Conservation (phyloP, 92 coral and sea anemone genomes). For the Umimayanthus kanabou region DNA sequence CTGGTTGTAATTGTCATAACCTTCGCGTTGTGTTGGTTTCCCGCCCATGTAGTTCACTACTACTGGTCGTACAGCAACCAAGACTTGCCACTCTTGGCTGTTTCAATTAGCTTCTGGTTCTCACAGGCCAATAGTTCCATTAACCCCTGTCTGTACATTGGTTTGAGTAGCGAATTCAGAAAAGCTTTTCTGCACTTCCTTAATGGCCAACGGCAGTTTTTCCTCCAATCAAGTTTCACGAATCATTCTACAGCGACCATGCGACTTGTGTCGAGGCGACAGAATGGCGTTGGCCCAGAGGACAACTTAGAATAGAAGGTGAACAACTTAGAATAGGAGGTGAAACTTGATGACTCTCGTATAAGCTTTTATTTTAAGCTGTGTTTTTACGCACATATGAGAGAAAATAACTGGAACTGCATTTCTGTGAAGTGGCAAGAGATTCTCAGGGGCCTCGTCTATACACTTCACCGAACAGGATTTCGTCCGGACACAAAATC, state of each 20-base stretch:
- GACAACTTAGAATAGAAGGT: neutral
- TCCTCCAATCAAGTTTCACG: neutral
- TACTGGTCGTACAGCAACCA: conserved; percentile 5
- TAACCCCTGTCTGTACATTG: conserved; percentile 37
- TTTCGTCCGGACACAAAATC: too few relatives aligned
- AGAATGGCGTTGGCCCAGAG: conserved; percentile 5
- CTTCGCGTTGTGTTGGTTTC: conserved; percentile 36
- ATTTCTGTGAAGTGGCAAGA: too few relatives aligned
- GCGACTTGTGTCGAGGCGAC: neutral
- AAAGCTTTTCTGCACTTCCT: conserved; percentile 13
- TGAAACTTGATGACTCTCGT: too few relatives aligned
- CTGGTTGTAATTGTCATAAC: conserved; percentile 24
- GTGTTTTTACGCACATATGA: too few relatives aligned
- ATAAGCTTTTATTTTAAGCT: too few relatives aligned
- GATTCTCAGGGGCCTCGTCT: too few relatives aligned
- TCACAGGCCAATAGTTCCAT: conserved; percentile 29
- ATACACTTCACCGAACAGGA: too few relatives aligned
- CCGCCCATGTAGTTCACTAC: conserved; percentile 24
- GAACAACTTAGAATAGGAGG: neutral
- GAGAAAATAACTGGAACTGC: too few relatives aligned
- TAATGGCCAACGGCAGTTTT: neutral
- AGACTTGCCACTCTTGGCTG: neutral
- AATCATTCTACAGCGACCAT: neutral
- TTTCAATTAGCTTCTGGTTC: conserved; percentile 7
- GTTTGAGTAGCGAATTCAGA: conserved; percentile 23